Evolutionary conservation across 1,140 invertebrate genomes (phyloP).

Genomic region (Bombus fervidus): DNA sequence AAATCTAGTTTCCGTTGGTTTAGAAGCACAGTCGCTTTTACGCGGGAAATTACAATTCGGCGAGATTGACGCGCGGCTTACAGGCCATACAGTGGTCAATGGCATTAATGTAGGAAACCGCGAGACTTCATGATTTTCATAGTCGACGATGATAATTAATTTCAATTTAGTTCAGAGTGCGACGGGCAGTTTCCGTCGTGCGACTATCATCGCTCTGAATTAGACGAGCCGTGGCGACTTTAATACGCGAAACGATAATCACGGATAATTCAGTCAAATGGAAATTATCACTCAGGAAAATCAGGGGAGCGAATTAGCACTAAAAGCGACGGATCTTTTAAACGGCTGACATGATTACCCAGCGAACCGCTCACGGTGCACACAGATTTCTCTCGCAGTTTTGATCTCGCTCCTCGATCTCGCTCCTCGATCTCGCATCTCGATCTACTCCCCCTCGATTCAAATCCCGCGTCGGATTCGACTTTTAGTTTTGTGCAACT

Average conservation of each 20-base stretch:
- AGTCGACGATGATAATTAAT: background rate
- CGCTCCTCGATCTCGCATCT: background rate
- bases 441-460: background rate
- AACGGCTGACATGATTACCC: background rate
- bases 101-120: background rate
- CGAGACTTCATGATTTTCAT: background rate
- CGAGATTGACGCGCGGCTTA: background rate
- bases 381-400: background rate
- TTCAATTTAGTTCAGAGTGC: no score
- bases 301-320: background rate
- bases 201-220: no score
- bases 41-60: background rate
- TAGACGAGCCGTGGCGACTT: no score
- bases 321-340: background rate
- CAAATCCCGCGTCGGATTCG: background rate
- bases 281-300: no score
- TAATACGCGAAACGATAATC: no score
- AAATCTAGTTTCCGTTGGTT: no score
- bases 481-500: slow-evolving; percentile 11
- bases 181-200: no score
- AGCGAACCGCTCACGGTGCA: background rate
- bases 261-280: no score
- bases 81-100: no score
- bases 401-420: no score
- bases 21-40: background rate